These are phyloP conservation scores for Sarcophaga rosellei DNA, from an alignment of 2,888 invertebrate genomes.

Conservation along the genomic window DNA sequence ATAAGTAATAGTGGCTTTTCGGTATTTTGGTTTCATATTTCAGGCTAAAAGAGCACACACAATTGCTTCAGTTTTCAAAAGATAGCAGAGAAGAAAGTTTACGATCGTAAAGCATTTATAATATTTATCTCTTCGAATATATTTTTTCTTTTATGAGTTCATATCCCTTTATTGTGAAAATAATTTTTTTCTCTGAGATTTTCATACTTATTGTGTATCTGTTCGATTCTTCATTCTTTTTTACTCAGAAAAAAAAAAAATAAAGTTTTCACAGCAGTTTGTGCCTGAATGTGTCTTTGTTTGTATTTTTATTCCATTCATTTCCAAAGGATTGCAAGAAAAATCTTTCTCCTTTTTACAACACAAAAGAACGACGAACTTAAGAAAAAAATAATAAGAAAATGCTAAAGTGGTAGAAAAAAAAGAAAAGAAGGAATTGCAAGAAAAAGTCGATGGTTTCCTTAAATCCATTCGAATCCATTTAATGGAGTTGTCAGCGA, in stretches of 20 bases:
- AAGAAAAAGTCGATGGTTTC: slow-evolving; percentile 8
- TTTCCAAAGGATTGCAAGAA: slow-evolving; percentile 29
- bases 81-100: neutral
- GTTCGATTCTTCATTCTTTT: neutral
- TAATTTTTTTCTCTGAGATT: neutral
- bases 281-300: slow-evolving; percentile 6
- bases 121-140: neutral
- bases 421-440: neutral
- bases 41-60: neutral
- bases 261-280: neutral
- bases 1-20: neutral
- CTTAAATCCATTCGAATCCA: slow-evolving; percentile 1
- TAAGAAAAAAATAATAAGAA: neutral
- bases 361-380: neutral
- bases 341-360: slow-evolving; percentile 2
- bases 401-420: neutral
- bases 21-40: neutral
- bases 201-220: neutral
- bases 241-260: neutral
- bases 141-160: neutral
- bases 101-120: neutral
- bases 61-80: neutral
- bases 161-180: neutral
- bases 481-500: slow-evolving; percentile 36
- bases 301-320: neutral